Evolutionary conservation across 2,797 vertebrate genomes (phyloP), one percentile per base, ranked within the genome.

Genomic region (Microtus obscurus): DNA sequence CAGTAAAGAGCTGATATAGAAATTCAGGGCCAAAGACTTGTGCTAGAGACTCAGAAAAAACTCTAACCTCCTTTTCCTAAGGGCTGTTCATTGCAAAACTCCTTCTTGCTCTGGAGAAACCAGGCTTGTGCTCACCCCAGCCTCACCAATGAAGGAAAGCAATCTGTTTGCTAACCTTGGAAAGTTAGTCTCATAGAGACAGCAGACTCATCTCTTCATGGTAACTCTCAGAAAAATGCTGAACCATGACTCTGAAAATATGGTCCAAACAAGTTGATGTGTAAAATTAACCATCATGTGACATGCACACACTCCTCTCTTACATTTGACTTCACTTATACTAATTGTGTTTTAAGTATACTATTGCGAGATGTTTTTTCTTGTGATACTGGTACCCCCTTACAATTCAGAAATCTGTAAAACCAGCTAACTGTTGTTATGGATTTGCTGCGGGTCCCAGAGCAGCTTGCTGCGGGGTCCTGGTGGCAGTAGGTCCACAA

Each of bases 331-430:
- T 94, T 80, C 29, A 80, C 27, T 78, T 8, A 56, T 8, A 61
- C 13, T 80, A 34, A 40, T 9, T 78, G 83, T 53, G 71, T 95
- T 90, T 86, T 73, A 59, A 90, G 82, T 51, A 65, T 17, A 83
- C 17, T 59, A 90, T 67, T 74, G 76, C 37, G 0, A 88, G 63
- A 86, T 45, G 63, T 6, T 45, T 69, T 51, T 12, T 51, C 82
- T 69, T 86, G 31, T 17, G 21, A 93, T 37, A 67, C 14, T 40
- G 71, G 43, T 74, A 21, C 7, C 59, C 53, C 29, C 17, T 77
- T 89, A 31, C 34, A 63, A 91, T 25, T 82, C 34, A 65, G 56
- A 95, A 91, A 25, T 73, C 48, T 85, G 51, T 63, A 90, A 81
- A 79, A 25, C 17, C 43, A 85, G 43, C 59, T 53, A 51, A 51